A percentile compares a stretch with the other conserved stretches of the same genome.
phyloP scores from a whole-genome alignment of 2,797 vertebrate genomes.

The Crocodylus rhombifer region DNA sequence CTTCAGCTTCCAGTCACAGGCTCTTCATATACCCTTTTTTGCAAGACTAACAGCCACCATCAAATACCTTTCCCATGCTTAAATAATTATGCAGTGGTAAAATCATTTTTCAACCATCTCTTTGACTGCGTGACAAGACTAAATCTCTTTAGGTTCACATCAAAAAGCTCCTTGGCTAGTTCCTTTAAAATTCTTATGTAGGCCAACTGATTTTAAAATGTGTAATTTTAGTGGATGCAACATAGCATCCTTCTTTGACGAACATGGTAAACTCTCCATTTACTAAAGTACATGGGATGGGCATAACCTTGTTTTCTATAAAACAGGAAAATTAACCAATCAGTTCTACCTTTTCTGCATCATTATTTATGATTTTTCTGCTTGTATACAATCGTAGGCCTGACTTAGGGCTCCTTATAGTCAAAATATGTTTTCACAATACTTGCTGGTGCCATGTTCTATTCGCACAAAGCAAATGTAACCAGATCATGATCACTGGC shows the following conservation, averaged over 20 bases:
- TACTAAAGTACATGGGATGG: not conserved
- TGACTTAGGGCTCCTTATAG: conserved; percentile 30
- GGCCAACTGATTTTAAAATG: conserved; percentile 15
- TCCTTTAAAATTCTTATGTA: conserved; percentile 22
- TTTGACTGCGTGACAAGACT: too few species aligned
- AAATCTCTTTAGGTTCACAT: too few species aligned
- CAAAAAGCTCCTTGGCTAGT: not conserved
- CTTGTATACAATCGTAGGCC: conserved; percentile 14
- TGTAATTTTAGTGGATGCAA: conserved; percentile 39
- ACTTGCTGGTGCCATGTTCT: not conserved
- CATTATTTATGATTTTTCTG: conserved; percentile 37
- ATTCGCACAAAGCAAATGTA: not conserved
- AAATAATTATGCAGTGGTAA: conserved; percentile 34
- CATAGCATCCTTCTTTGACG: conserved; percentile 40
- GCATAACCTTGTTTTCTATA: not conserved
- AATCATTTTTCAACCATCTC: conserved; percentile 14
- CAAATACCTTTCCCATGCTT: not conserved
- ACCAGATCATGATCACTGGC: not conserved
- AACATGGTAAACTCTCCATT: conserved; percentile 48
- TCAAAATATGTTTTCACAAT: conserved; percentile 9
- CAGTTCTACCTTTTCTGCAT: conserved; percentile 1
- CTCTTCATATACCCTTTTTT: conserved; percentile 6
- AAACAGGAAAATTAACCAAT: conserved; percentile 46
- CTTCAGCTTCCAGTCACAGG: not conserved
- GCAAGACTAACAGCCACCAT: not conserved